Percentiles rank a stretch among this genome's conserved stretches.
phyloP scores from a whole-genome alignment of 2,113 vertebrate species.

The Stercorarius parasiticus region DNA sequence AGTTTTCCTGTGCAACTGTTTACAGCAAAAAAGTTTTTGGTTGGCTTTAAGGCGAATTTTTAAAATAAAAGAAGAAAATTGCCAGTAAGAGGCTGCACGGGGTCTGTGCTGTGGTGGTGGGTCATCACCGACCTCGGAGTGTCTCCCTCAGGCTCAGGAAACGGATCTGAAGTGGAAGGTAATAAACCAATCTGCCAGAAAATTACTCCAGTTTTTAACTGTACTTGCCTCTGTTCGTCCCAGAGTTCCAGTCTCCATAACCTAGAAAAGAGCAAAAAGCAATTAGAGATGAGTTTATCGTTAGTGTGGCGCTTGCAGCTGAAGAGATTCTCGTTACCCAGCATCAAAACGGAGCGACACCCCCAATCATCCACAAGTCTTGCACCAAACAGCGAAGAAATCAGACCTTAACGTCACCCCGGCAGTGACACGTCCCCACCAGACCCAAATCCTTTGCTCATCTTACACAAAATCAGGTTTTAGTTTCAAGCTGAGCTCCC shows the following conservation, averaged over 20 bases:
- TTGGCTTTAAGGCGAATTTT: fast-evolving
- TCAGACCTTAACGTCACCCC: fast-evolving
- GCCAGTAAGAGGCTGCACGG: fast-evolving
- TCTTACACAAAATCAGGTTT: neutral
- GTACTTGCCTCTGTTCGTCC: constrained; percentile 73
- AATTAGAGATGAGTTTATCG: neutral
- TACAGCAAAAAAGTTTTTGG: neutral
- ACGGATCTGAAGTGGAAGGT: neutral
- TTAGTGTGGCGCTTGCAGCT: fast-evolving
- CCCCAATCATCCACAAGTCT: fast-evolving
- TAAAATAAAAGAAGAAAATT: neutral
- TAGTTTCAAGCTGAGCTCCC: neutral
- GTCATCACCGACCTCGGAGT: fast-evolving
- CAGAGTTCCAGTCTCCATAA: constrained; percentile 78
- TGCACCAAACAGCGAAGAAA: neutral
- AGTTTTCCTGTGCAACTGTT: neutral
- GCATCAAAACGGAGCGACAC: fast-evolving
- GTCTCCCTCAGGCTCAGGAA: neutral
- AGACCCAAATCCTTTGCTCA: fast-evolving
- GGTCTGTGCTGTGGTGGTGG: neutral
- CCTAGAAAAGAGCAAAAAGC: constrained; percentile 54
- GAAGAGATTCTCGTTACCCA: neutral
- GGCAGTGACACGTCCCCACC: fast-evolving
- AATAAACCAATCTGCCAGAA: neutral
- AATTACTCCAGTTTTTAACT: neutral